These are phyloP conservation scores for Apamea crenata DNA, from an alignment of 2,888 invertebrate genomes.

Conservation along the genomic window DNA sequence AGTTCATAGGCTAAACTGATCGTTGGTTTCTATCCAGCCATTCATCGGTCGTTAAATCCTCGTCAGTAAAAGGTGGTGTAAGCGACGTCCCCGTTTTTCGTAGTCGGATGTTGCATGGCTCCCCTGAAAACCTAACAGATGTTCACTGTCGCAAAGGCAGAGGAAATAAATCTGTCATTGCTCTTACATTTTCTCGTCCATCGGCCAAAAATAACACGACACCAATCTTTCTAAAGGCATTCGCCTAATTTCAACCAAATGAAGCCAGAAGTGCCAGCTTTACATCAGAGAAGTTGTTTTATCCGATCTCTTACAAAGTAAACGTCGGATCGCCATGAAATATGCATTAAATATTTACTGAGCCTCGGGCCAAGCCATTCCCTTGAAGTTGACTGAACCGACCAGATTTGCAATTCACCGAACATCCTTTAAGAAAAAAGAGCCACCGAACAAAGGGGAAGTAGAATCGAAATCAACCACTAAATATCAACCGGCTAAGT, in stretches of 20 bases:
- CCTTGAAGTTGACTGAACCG: conserved; percentile 86
- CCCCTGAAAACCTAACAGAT: neutral
- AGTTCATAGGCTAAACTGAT: neutral
- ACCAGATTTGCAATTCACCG: conserved; percentile 89
- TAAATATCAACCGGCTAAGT: conserved; percentile 79
- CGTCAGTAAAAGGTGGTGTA: neutral
- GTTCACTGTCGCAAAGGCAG: neutral
- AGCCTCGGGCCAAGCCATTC: conserved; percentile 82
- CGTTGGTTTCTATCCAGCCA: neutral
- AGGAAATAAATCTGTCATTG: neutral
- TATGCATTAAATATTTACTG: conserved; percentile 90
- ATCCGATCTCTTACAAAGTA: conserved; percentile 86
- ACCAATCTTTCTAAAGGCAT: conserved; percentile 26
- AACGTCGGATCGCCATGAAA: conserved; percentile 86
- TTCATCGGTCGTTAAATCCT: too few relatives aligned
- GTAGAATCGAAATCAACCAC: conserved; percentile 84
- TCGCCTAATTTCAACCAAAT: conserved; percentile 63
- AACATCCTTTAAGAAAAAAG: conserved; percentile 87
- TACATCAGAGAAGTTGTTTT: conserved; percentile 80
- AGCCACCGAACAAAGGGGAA: conserved; percentile 82
- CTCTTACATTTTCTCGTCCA: conserved; percentile 2
- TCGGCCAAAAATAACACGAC: conserved; percentile 23
- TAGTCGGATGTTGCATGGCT: neutral
- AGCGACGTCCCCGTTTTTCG: neutral
- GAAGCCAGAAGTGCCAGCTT: conserved; percentile 67